Percentiles rank a stretch among this genome's conserved stretches.
Conservation (phyloP, 2,888 invertebrate genomes). For the Sialis fuliginosa region DNA sequence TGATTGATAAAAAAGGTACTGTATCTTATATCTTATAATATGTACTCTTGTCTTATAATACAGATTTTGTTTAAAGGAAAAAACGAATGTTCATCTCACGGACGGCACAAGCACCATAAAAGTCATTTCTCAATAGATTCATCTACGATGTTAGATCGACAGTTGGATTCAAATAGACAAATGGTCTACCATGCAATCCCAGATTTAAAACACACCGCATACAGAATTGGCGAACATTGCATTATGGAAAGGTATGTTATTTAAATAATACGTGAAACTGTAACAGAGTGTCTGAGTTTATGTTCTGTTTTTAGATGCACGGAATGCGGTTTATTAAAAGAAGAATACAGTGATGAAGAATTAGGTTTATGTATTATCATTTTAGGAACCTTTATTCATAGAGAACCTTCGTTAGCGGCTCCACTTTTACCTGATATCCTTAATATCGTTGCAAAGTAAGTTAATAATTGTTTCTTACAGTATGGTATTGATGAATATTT, state of each 20-base stretch:
- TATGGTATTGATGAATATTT: background rate
- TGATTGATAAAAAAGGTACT: conserved; percentile 1
- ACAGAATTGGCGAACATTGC: conserved; percentile 51
- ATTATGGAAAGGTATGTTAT: conserved; percentile 38
- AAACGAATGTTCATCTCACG: background rate
- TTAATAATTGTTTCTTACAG: conserved; percentile 1
- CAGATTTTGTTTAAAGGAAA: background rate
- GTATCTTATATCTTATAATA: background rate
- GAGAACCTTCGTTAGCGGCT: conserved; percentile 91
- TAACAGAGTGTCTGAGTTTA: background rate
- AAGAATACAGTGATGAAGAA: conserved; percentile 94
- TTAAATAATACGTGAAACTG: background rate
- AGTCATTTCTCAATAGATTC: conserved; percentile 34
- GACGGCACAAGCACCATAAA: conserved; percentile 27
- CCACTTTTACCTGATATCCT: conserved; percentile 83
- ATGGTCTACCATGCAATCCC: conserved; percentile 18
- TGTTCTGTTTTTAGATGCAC: conserved; percentile 36
- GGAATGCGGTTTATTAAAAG: conserved; percentile 76
- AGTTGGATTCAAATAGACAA: conserved; percentile 7
- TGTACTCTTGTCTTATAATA: background rate
- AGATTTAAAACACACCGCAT: conserved; percentile 39
- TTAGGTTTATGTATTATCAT: conserved; percentile 85
- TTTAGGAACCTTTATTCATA: conserved; percentile 87
- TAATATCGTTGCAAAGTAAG: conserved; percentile 70
- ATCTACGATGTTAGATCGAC: conserved; percentile 5